These are phyloP conservation scores for Osmoderma eremita DNA, from an alignment of 2,888 invertebrate genomes.

Conservation along the genomic window DNA sequence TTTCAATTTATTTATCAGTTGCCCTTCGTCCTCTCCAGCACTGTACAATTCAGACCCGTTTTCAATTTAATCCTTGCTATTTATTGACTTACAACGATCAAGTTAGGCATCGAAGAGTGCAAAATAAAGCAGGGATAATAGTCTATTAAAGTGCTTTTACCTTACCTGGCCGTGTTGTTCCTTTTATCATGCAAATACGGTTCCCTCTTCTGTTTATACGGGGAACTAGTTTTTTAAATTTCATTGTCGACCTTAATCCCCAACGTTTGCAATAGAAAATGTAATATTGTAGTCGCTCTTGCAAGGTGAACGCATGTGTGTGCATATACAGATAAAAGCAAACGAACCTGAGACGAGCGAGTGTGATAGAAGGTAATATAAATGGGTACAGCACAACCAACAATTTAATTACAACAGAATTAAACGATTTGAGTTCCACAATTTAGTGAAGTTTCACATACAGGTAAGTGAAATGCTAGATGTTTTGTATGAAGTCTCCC, in stretches of 20 bases:
- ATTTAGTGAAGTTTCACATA: too few relatives aligned
- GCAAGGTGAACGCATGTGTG: not conserved
- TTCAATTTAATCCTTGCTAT: conserved; percentile 34
- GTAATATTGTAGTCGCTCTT: conserved; percentile 6
- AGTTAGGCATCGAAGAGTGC: conserved; percentile 25
- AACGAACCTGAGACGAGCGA: conserved; percentile 13
- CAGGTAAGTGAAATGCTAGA: too few relatives aligned
- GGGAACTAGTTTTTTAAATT: conserved; percentile 25
- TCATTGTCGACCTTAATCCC: conserved; percentile 32
- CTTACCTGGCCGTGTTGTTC: conserved; percentile 41
- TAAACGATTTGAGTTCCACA: not conserved
- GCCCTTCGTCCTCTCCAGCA: conserved; percentile 12
- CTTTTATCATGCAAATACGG: conserved; percentile 37
- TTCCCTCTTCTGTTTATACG: conserved; percentile 15
- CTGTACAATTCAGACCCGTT: conserved; percentile 3
- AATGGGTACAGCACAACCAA: not conserved
- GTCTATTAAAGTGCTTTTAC: conserved; percentile 45
- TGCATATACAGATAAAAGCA: not conserved
- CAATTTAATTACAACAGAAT: conserved; percentile 17
- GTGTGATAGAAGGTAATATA: conserved; percentile 8
- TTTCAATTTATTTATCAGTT: conserved; percentile 35
- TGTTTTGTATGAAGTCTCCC: too few relatives aligned
- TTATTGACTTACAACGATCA: conserved; percentile 33
- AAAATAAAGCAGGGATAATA: conserved; percentile 26
- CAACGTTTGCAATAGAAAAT: conserved; percentile 16